Evolutionary conservation across 2,113 vertebrate genomes (phyloP).

Genomic region (Plotosus lineatus): DNA sequence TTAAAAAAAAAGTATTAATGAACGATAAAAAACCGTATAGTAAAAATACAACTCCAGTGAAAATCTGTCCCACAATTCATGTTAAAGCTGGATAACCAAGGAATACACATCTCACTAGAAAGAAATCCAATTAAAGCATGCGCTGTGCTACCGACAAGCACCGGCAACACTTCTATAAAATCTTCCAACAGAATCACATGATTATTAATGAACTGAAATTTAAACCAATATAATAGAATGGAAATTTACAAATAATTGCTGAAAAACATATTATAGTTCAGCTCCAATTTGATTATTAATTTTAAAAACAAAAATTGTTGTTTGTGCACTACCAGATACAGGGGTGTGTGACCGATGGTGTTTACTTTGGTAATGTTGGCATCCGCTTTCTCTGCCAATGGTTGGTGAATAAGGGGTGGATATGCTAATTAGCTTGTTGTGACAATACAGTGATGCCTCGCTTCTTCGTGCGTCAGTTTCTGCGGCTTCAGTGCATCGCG

Average conservation of each 20-base stretch:
- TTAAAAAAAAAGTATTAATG: constrained; percentile 6
- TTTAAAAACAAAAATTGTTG: no score
- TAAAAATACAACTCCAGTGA: neutral
- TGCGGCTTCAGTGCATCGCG: no score
- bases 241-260: neutral
- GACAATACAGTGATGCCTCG: no score
- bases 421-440: no score
- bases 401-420: no score
- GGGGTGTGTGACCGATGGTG: no score
- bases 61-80: neutral
- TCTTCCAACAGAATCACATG: neutral
- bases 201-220: neutral
- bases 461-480: no score
- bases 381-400: no score
- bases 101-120: neutral
- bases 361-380: no score
- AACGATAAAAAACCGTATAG: neutral
- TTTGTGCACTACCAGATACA: no score
- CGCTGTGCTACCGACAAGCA: neutral
- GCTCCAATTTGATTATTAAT: no score
- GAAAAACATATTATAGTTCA: neutral
- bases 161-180: neutral
- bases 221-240: neutral
- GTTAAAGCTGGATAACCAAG: constrained; percentile 9
- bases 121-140: constrained; percentile 18